phyloP scores from a whole-genome alignment of 2,797 vertebrate genomes.

The Artibeus lituratus region DNA sequence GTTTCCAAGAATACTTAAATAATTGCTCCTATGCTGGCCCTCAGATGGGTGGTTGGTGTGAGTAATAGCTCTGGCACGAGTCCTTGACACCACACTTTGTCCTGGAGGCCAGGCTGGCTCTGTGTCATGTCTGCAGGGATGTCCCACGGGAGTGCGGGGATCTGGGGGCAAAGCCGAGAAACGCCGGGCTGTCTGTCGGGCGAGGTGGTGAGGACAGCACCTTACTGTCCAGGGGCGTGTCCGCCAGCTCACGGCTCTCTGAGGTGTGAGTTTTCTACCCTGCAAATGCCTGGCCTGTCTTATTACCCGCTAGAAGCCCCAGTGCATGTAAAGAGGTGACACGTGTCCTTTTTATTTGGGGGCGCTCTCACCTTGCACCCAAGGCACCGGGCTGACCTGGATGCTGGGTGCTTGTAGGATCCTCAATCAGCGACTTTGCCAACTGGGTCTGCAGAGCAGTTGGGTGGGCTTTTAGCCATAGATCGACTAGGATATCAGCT shows the following conservation, averaged over 20 bases:
- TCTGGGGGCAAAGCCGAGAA: neutral
- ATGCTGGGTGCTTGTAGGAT: neutral
- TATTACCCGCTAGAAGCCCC: neutral
- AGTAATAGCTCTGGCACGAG: constrained; percentile 46
- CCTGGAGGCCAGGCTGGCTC: constrained; percentile 16
- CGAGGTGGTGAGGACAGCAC: neutral
- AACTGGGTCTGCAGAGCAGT: neutral
- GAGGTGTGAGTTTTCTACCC: neutral
- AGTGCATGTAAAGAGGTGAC: neutral
- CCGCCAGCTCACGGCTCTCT: rapidly evolving
- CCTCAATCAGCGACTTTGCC: neutral
- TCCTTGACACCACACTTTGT: neutral
- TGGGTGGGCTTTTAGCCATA: neutral
- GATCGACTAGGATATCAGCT: neutral
- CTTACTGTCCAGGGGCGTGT: neutral
- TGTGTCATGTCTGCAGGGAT: neutral
- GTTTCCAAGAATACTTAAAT: constrained; percentile 68
- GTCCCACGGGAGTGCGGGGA: neutral
- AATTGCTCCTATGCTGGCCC: constrained; percentile 39
- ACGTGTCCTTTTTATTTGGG: neutral
- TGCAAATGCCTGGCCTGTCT: neutral
- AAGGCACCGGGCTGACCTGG: neutral
- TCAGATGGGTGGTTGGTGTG: constrained; percentile 36
- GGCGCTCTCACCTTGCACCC: neutral
- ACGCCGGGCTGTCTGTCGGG: neutral